Percentiles rank a stretch among this genome's conserved stretches.
phyloP scores from a whole-genome alignment of 2,888 invertebrate species.

The Chrysolina oricalcia region DNA sequence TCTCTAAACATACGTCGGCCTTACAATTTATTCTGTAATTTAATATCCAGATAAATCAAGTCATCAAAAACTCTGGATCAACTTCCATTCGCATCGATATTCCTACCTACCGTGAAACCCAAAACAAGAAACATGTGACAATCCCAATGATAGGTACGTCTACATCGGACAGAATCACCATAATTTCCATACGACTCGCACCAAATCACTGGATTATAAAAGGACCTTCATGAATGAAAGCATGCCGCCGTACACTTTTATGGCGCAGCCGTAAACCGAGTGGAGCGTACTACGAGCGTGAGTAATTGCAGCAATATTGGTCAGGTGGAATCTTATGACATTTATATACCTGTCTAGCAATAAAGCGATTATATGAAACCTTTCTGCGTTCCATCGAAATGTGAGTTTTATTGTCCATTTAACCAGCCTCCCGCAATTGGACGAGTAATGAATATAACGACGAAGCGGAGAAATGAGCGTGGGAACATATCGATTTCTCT shows the following conservation, averaged over 20 bases:
- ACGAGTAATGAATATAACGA: background rate
- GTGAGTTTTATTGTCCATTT: background rate
- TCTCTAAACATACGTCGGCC: too few relatives aligned
- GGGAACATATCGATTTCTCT: background rate
- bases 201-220: background rate
- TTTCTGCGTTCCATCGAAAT: background rate
- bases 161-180: background rate
- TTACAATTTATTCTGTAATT: too few relatives aligned
- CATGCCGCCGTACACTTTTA: constrained; percentile 6
- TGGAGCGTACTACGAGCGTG: constrained; percentile 9
- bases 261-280: constrained; percentile 12
- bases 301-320: constrained; percentile 7
- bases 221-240: constrained; percentile 13
- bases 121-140: constrained; percentile 4
- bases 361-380: constrained; percentile 19
- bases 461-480: background rate
- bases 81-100: too few relatives aligned
- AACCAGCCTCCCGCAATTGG: background rate
- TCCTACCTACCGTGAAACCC: background rate
- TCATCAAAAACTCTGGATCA: too few relatives aligned
- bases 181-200: constrained; percentile 8
- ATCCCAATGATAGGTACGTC: background rate
- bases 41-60: too few relatives aligned
- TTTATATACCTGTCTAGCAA: constrained; percentile 16
- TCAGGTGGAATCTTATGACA: constrained; percentile 11